Conservation (phyloP, 2,797 vertebrate species). For the Mormyrus hasselquistii region DNA sequence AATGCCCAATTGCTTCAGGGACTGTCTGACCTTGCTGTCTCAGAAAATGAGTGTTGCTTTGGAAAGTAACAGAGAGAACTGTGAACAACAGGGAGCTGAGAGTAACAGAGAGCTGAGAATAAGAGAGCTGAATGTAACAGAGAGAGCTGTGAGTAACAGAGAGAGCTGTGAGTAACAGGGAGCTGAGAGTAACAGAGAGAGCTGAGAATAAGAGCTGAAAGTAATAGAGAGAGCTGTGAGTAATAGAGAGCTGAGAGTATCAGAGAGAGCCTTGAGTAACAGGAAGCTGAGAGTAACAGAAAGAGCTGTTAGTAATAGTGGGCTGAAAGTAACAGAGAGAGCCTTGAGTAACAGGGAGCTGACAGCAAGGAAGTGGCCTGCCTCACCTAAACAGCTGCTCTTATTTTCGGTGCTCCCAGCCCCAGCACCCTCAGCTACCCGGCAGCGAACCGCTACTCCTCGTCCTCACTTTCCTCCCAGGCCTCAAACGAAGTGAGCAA, state of each 20-base stretch:
- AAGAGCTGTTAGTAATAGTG: no score
- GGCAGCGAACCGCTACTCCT: slow-evolving; percentile 74
- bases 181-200: not conserved
- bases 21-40: not conserved
- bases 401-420: not conserved
- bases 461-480: slow-evolving; percentile 78
- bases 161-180: not conserved
- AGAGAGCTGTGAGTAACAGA: not conserved
- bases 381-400: not conserved
- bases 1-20: not conserved
- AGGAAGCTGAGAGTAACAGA: not conserved
- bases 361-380: not conserved
- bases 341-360: not conserved
- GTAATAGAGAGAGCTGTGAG: no score
- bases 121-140: no score
- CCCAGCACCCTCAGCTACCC: slow-evolving; percentile 74
- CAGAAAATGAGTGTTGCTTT: not conserved
- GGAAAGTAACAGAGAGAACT: not conserved
- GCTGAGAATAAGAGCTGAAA: not conserved
- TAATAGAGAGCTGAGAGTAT: not conserved
- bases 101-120: not conserved
- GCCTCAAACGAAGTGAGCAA: slow-evolving; percentile 82
- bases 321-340: no score
- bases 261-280: no score
- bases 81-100: not conserved